A percentile compares a stretch with the other conserved stretches of the same genome.
These are phyloP conservation scores for Xanthorhoe spadicearia DNA, from an alignment of 2,888 invertebrate species.

Conservation along the genomic window DNA sequence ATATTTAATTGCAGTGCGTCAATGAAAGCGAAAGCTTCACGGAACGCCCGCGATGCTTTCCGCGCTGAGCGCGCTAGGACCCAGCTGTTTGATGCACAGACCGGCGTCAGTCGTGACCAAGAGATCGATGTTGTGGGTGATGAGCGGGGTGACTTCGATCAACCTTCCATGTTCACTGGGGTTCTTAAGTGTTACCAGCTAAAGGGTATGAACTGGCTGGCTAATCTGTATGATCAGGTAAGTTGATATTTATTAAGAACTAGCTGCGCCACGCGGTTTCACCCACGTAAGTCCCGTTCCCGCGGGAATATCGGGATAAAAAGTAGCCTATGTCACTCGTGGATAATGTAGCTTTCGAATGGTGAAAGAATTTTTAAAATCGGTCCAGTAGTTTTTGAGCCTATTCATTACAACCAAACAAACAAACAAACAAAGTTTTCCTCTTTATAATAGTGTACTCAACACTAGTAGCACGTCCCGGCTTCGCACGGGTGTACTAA, in stretches of 20 bases:
- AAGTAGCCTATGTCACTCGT: too few species aligned
- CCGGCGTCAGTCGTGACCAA: neutral
- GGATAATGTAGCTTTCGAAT: too few species aligned
- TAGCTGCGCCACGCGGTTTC: too few species aligned
- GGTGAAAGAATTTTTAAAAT: too few species aligned
- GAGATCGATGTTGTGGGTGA: neutral
- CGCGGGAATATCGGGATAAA: too few species aligned
- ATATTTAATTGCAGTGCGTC: neutral
- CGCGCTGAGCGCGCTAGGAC: neutral
- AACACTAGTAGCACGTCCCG: too few species aligned
- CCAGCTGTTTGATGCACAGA: neutral
- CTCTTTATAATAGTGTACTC: too few species aligned
- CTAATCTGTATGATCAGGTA: constrained; percentile 95
- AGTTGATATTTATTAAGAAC: neutral
- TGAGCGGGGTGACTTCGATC: neutral
- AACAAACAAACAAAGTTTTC: too few species aligned
- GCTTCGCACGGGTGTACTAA: too few species aligned
- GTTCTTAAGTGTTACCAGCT: constrained; percentile 56
- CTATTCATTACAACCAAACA: too few species aligned
- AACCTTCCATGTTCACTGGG: neutral
- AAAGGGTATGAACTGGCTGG: constrained; percentile 98
- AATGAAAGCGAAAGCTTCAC: neutral
- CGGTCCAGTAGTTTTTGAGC: too few species aligned
- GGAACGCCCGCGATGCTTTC: neutral
- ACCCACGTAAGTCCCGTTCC: too few species aligned